Base-by-base conservation (phyloP, 2,113 vertebrate species). In the Herpetotheres cachinnans region DNA sequence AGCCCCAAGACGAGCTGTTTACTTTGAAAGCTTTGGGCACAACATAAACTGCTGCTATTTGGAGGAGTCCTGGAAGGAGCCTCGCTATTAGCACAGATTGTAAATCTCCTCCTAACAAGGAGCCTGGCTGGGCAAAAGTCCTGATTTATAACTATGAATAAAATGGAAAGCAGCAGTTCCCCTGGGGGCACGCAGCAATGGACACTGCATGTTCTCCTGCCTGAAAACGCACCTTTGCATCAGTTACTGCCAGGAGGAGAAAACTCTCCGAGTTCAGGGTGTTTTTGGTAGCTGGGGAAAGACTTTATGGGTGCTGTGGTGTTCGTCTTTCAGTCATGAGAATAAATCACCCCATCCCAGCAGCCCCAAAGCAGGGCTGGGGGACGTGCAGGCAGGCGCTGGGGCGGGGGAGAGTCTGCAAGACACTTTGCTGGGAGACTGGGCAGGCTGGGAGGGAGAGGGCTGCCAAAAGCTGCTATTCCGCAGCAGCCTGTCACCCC, bases 101-200 rank as follows among this genome's bases (percentile, higher is more conserved):
- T 66, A 73, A 69, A 91, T 78, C 86, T 65, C 59, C 61, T 59
- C 47, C 66, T 82, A 73, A 81, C 13, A 4, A 82, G 34, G 62
- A 80, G 49, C n/a, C 61, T 12, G 69, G 62, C 62, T 36, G 9
- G 30, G 65, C 47, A 30, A 83, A 47, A 50, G 63, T 46, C 47
- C 6, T 65, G 20, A 61, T 77, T 94, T 86, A 72, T 90, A 84
- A 85, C 85, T 73, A 92, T 36, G 88, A 94, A 87, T 89, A 89
- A 65, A 85, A 65, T 67, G n/a, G 84, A 89, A 95, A 86, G 36
- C 72, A 24, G 63, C 72, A 90, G 36, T 66, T 89, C 63, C 76
- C 69, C 92, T 86, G 12, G 15, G 90, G 67, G 66, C 44, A 56
- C 3, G 7, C 62, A 74, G 91, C 76, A 89, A 55, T n/a, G 63